Conservation (phyloP, 2,888 invertebrate species). For the Amphipyra berbera region DNA sequence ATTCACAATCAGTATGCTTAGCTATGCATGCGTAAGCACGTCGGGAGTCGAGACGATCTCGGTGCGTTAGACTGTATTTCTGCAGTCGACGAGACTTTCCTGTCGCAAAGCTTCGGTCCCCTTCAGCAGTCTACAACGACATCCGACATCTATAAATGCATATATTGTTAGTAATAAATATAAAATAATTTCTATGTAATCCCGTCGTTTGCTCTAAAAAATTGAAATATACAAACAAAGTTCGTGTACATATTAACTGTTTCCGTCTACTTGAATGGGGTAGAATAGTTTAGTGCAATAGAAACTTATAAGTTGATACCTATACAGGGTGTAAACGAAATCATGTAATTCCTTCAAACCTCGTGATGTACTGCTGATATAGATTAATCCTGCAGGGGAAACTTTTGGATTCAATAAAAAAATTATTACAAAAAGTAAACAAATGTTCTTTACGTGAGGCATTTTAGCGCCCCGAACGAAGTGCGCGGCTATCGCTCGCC, state of each 20-base stretch:
- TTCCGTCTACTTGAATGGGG: slow-evolving; percentile 6
- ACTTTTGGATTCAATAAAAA: too few relatives aligned
- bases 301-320: slow-evolving; percentile 4
- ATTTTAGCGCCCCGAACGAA: too few relatives aligned
- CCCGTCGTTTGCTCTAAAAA: slow-evolving; percentile 17
- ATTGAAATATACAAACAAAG: slow-evolving; percentile 32
- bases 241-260: slow-evolving; percentile 16
- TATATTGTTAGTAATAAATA: slow-evolving; percentile 31
- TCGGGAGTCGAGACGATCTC: slow-evolving; percentile 21
- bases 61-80: slow-evolving; percentile 36
- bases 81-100: slow-evolving; percentile 41
- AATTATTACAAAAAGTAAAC: too few relatives aligned
- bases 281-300: neutral
- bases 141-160: slow-evolving; percentile 45
- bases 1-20: slow-evolving; percentile 19
- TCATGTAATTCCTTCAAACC: neutral
- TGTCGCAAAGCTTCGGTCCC: slow-evolving; percentile 24
- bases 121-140: slow-evolving; percentile 44
- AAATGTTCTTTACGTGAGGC: too few relatives aligned
- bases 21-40: slow-evolving; percentile 43
- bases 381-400: too few relatives aligned
- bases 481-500: too few relatives aligned
- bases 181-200: slow-evolving; percentile 41
- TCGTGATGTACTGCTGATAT: too few relatives aligned
- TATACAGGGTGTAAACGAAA: too few relatives aligned